Base-by-base conservation (phyloP, 30 jellyfish, hydroid and myxozoan genomes). In the Mastigias papua region DNA sequence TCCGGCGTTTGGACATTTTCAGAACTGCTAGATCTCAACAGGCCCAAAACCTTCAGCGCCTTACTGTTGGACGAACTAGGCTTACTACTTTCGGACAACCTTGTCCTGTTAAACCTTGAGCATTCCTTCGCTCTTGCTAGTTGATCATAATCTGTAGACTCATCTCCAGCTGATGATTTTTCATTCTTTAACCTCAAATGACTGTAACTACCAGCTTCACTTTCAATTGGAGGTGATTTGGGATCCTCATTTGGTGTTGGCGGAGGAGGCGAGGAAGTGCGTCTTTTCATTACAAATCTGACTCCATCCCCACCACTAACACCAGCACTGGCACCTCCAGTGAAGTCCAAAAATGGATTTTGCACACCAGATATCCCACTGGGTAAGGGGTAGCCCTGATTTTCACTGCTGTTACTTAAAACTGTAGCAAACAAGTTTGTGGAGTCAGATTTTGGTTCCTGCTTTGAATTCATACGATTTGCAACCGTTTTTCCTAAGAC, bases 401-500 rank as follows among this genome's bases (percentile, higher is more conserved):
- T 51, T 29, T 69, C 86, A 34, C 25, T 69, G 70, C 50, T 72
- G 6, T 35, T 79, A 10, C 78, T 34, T 22, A 81, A 72, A 66
- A 48, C 30, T 0, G 84, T 65, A 9, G 84, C 84, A 26, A 68
- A 61, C 8, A 69, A 25, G 1, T 72, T 7, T 16, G 60, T 37
- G 22, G 72, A 6, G 33, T 70, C 93, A n/a, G 87, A 30, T 25
- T 84, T 72, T 42, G 63, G 2, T 23, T 79, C 90, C 69, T 63
- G 78, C 34, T 79, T 79, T 20, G 91, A 9, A 34, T 70, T 89
- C 82, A 85, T 84, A 23, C 97, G 97, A 32, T 78, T 81, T 20
- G 88, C 78, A 32, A 94, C 94, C 0, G 97, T 80, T 13, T 69
- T 89, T 29, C 86, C 97, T 46, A 94, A 76, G 64, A 63, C 34